phyloP scores from a whole-genome alignment of 2,113 vertebrate species.

The Corythoichthys intestinalis region DNA sequence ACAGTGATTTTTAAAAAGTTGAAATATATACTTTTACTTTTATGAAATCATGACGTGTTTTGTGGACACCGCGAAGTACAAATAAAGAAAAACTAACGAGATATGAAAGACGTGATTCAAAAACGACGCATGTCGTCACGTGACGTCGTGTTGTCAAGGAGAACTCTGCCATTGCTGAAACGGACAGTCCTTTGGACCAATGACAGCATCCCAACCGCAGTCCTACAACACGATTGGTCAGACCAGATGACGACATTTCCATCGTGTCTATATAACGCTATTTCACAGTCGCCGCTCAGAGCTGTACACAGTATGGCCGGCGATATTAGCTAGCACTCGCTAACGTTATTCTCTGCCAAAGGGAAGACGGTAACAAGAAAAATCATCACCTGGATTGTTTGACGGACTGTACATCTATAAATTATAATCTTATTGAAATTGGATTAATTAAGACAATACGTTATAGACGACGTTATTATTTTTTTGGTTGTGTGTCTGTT shows the following conservation, averaged over 20 bases:
- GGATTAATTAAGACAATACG: conserved; percentile 59
- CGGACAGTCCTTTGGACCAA: conserved; percentile 42
- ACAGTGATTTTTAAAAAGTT: no score
- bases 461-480: conserved; percentile 68
- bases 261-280: conserved; percentile 66
- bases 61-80: neutral
- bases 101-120: neutral
- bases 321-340: conserved; percentile 99
- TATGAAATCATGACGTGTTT: neutral
- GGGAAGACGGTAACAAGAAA: conserved; percentile 81
- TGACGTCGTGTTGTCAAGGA: conserved; percentile 14
- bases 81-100: neutral
- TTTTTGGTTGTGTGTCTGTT: conserved; percentile 85
- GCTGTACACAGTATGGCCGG: conserved; percentile 99
- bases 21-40: neutral
- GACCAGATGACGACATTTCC: conserved; percentile 3
- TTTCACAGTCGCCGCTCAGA: conserved; percentile 31
- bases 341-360: conserved; percentile 94
- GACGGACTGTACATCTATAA: conserved; percentile 82
- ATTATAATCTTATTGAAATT: conserved; percentile 62
- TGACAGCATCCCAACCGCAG: neutral
- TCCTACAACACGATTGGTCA: conserved; percentile 20
- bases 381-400: conserved; percentile 72
- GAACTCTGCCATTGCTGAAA: conserved; percentile 6
- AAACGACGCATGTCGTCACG: conserved; percentile 7